Conservation (phyloP, 2,113 vertebrate species). For the Thymallus thymallus region DNA sequence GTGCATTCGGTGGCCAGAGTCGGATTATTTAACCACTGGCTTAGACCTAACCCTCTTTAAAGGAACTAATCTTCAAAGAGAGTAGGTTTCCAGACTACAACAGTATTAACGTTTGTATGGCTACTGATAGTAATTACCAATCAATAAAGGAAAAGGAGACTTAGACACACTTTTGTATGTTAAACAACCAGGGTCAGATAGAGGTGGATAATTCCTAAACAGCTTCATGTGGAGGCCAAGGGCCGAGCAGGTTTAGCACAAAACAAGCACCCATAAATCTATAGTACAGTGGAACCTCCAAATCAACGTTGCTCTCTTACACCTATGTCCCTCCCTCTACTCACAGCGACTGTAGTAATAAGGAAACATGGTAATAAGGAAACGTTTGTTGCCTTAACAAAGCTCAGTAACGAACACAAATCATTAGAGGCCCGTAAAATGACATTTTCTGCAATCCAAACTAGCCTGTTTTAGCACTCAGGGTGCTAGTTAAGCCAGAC, state of each 20-base stretch:
- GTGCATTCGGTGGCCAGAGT: constrained; percentile 34
- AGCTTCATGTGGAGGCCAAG: constrained; percentile 4
- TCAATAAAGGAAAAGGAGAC: constrained; percentile 44
- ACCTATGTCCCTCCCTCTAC: too few species aligned
- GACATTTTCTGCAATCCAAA: constrained; percentile 57
- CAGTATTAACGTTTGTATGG: constrained; percentile 52
- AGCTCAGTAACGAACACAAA: constrained; percentile 48
- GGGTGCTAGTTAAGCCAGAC: not conserved
- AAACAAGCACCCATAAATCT: too few species aligned
- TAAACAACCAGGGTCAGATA: constrained; percentile 17
- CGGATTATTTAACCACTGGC: constrained; percentile 48
- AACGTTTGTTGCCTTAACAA: constrained; percentile 10
- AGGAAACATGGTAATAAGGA: constrained; percentile 1
- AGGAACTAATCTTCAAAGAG: constrained; percentile 68
- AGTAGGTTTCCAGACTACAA: constrained; percentile 45
- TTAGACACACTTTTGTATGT: constrained; percentile 20
- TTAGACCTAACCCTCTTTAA: constrained; percentile 58
- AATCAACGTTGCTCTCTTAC: too few species aligned
- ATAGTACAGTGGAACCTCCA: too few species aligned
- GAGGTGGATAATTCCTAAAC: constrained; percentile 26
- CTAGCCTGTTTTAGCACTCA: constrained; percentile 26
- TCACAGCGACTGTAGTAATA: not conserved
- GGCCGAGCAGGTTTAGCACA: not conserved
- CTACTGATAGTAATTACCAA: constrained; percentile 58
- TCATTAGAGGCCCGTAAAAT: constrained; percentile 57